A percentile compares a stretch with the other conserved stretches of the same genome.
phyloP scores from a whole-genome alignment of 2,113 vertebrate genomes.

The Pygoscelis antarcticus region DNA sequence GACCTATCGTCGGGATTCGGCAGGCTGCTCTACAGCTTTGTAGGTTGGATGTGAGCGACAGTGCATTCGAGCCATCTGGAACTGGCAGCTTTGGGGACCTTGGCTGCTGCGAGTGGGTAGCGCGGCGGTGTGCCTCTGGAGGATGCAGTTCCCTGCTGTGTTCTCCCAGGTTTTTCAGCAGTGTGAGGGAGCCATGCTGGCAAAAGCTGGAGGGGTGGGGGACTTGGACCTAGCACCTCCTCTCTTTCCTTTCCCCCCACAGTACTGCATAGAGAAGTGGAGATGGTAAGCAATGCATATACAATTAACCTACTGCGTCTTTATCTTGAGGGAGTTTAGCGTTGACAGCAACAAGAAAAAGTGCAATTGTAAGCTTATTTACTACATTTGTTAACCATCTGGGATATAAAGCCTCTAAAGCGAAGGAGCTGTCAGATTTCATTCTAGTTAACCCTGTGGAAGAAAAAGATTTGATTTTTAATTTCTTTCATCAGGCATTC shows the following conservation, averaged over 20 bases:
- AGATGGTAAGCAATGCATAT: neutral
- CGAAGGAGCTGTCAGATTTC: constrained; percentile 14
- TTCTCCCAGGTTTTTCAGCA: neutral
- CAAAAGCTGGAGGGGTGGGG: neutral
- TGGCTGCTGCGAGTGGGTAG: neutral
- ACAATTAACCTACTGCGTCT: constrained; percentile 7
- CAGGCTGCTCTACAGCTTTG: neutral
- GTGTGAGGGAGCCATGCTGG: neutral
- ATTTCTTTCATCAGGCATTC: neutral
- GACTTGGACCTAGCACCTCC: neutral
- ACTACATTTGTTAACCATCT: constrained; percentile 46
- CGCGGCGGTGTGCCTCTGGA: neutral
- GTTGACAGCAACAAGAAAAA: constrained; percentile 33
- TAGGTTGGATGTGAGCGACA: neutral
- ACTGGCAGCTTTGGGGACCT: neutral
- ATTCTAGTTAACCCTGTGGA: constrained; percentile 27
- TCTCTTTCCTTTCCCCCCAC: neutral
- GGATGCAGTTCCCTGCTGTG: neutral
- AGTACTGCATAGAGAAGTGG: neutral
- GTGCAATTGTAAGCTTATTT: constrained; percentile 56
- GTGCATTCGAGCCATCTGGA: neutral
- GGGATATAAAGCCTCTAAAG: constrained; percentile 24
- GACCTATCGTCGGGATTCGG: neutral
- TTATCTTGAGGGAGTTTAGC: neutral
- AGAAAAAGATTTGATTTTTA: neutral